Conservation (phyloP, 2,888 invertebrate species). For the Ophraella communa region DNA sequence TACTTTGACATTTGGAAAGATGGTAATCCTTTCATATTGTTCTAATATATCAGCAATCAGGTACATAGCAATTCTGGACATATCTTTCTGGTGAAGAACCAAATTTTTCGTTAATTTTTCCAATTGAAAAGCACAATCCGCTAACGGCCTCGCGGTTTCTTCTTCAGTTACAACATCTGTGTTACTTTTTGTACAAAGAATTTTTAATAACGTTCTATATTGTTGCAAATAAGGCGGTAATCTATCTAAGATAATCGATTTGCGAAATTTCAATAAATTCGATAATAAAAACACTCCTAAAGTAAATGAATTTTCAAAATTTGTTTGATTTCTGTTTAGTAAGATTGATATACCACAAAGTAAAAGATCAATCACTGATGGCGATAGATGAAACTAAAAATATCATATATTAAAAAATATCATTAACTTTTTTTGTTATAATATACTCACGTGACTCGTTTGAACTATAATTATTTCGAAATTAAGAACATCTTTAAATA, state of each 20-base stretch:
- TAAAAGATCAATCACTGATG: conserved; percentile 49
- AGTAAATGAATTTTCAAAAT: conserved; percentile 46
- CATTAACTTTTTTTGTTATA: neutral
- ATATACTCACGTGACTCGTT: conserved; percentile 48
- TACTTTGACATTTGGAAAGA: conserved; percentile 61
- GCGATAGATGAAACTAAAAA: conserved; percentile 52
- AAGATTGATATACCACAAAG: conserved; percentile 46
- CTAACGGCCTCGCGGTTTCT: conserved; percentile 41
- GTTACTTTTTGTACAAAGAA: conserved; percentile 50
- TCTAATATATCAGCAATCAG: conserved; percentile 61
- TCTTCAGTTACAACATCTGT: conserved; percentile 38
- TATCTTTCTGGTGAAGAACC: conserved; percentile 54
- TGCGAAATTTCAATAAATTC: conserved; percentile 51
- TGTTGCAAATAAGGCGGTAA: conserved; percentile 55
- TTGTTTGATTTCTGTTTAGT: conserved; percentile 33
- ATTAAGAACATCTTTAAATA: conserved; percentile 47
- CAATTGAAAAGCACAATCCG: conserved; percentile 56
- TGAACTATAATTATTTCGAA: conserved; percentile 50
- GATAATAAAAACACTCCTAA: conserved; percentile 49
- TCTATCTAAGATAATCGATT: conserved; percentile 53
- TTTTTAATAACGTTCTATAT: conserved; percentile 51
- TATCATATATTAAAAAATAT: conserved; percentile 5
- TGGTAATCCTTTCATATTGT: conserved; percentile 58
- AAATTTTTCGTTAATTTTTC: conserved; percentile 57
- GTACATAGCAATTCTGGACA: conserved; percentile 59